phyloP scores from a whole-genome alignment of 1,140 invertebrate genomes.

The Protaetia brevitarsis region DNA sequence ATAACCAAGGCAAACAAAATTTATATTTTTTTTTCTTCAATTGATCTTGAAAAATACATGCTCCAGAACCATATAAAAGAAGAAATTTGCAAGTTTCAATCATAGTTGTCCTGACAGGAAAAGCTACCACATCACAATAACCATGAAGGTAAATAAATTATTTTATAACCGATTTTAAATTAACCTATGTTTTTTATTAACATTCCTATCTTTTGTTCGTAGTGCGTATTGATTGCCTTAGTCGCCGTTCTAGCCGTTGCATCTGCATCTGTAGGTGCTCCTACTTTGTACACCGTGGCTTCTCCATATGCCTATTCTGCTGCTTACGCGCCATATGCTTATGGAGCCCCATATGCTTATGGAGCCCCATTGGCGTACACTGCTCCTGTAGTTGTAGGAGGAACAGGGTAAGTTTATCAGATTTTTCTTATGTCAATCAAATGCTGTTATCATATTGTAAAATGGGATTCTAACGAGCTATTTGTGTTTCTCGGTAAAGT shows the following conservation, averaged over 20 bases:
- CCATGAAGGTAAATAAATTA: conserved; percentile 20
- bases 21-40: neutral
- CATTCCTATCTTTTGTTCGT: conserved; percentile 18
- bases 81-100: neutral
- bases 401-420: conserved; percentile 37
- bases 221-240: conserved; percentile 37
- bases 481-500: conserved; percentile 23
- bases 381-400: conserved; percentile 28
- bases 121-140: conserved; percentile 1
- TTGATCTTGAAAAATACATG: neutral
- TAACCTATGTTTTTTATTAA: conserved; percentile 1
- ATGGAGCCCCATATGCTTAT: conserved; percentile 20
- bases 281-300: conserved; percentile 19
- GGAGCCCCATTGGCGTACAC: neutral
- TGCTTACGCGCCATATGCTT: conserved; percentile 30
- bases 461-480: neutral
- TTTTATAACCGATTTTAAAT: neutral
- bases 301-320: conserved; percentile 28
- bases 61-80: conserved; percentile 9
- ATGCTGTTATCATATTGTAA: neutral
- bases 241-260: conserved; percentile 37
- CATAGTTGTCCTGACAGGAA: conserved; percentile 13
- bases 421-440: neutral
- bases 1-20: conserved; percentile 19
- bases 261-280: conserved; percentile 29